Percentiles rank a stretch among this genome's conserved stretches.
phyloP scores from a whole-genome alignment of 2,797 vertebrate genomes.

The Acanthornis magna region DNA sequence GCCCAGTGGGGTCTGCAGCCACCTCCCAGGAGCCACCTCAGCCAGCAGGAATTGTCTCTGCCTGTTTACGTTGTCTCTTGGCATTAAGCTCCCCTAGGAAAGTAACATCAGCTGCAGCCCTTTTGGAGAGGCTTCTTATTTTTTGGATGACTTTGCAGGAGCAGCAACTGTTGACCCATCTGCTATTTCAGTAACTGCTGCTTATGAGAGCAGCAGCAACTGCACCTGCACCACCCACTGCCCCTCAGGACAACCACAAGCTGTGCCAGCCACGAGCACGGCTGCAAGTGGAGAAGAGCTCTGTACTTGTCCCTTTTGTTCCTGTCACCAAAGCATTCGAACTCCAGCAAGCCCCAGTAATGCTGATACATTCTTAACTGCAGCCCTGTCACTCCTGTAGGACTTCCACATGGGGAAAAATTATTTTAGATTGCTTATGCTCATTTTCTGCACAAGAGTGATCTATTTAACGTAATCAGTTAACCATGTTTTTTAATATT shows the following conservation, averaged over 20 bases:
- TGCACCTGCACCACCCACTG: background rate
- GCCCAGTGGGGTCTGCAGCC: background rate
- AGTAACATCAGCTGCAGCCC: background rate
- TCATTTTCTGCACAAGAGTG: background rate
- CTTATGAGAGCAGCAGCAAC: background rate
- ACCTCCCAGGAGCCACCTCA: fast-evolving
- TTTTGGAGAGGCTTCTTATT: background rate
- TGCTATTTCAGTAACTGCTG: slow-evolving; percentile 8
- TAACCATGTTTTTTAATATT: background rate
- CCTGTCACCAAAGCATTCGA: background rate
- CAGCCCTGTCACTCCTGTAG: background rate
- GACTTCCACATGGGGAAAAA: background rate
- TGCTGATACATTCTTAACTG: background rate
- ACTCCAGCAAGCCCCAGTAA: background rate
- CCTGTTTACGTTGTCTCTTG: background rate
- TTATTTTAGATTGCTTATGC: background rate
- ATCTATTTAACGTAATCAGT: background rate
- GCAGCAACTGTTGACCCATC: slow-evolving; percentile 39
- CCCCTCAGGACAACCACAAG: fast-evolving
- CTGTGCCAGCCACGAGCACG: fast-evolving
- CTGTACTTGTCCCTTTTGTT: background rate
- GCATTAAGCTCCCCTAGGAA: background rate
- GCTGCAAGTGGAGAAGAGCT: background rate
- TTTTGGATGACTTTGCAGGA: background rate
- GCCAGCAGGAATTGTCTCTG: background rate